Evolutionary conservation across 2,888 invertebrate genomes (phyloP).

Genomic region (Leucophora obtusa): DNA sequence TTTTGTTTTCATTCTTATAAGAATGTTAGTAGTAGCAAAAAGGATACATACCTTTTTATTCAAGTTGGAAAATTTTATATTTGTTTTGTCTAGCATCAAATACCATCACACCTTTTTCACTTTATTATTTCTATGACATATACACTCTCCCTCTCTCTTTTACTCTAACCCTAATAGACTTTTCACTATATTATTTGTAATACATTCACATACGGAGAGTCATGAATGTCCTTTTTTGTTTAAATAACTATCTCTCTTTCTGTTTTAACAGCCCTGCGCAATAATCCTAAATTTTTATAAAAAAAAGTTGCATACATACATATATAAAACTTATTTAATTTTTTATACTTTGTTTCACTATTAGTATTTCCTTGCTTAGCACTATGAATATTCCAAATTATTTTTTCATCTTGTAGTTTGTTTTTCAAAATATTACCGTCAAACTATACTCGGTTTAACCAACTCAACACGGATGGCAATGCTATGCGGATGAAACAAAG

Average conservation of each 20-base stretch:
- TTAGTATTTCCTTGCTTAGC: not conserved
- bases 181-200: not conserved
- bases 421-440: conserved; percentile 46
- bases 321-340: not conserved
- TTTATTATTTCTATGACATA: too few relatives aligned
- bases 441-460: conserved; percentile 35
- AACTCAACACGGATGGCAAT: conserved; percentile 53
- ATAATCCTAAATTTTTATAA: not conserved
- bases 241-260: not conserved
- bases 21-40: not conserved
- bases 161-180: not conserved
- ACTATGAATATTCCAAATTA: conserved; percentile 17
- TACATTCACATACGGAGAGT: not conserved
- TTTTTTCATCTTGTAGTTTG: conserved; percentile 19
- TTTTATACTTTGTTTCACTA: not conserved
- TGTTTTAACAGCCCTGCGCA: not conserved
- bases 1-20: too few relatives aligned
- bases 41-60: conserved; percentile 22
- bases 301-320: not conserved
- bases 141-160: not conserved
- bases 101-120: conserved; percentile 20
- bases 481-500: conserved; percentile 37
- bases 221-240: not conserved
- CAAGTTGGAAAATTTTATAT: not conserved
- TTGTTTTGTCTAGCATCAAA: conserved; percentile 2